phyloP scores from a whole-genome alignment of 2,888 invertebrate genomes.

The Flexamia atlantica region DNA sequence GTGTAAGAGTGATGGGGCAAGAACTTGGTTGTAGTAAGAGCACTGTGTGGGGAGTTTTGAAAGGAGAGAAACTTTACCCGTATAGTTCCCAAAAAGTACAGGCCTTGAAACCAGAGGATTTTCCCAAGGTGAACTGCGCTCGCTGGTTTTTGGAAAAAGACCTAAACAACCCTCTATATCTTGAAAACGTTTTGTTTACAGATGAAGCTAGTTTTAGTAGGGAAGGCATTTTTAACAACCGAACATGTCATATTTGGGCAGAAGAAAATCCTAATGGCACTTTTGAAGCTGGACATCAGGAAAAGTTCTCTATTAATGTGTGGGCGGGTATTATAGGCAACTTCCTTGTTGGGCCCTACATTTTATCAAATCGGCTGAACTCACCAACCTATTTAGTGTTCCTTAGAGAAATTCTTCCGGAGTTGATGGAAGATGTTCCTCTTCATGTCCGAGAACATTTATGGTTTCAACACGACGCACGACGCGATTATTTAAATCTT shows the following conservation, averaged over 20 bases:
- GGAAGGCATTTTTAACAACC: no score
- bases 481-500: no score
- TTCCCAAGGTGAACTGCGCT: slow-evolving; percentile 3
- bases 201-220: slow-evolving; percentile 5
- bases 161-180: background rate
- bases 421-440: no score
- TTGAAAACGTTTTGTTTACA: background rate
- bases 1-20: background rate
- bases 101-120: background rate
- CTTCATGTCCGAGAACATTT: no score
- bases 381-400: no score
- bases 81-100: no score
- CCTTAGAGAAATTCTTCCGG: no score
- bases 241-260: background rate
- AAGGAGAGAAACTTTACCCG: no score
- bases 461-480: no score
- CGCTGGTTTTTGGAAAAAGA: no score
- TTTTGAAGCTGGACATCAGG: background rate
- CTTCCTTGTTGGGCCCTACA: slow-evolving; percentile 14
- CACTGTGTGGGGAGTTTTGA: slow-evolving; percentile 18
- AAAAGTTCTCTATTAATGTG: slow-evolving; percentile 7
- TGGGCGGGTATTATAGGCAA: no score
- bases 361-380: background rate
- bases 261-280: background rate
- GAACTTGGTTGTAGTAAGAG: slow-evolving; percentile 15